Conservation (phyloP, 2,113 vertebrate species). For the Baryphthengus martii region DNA sequence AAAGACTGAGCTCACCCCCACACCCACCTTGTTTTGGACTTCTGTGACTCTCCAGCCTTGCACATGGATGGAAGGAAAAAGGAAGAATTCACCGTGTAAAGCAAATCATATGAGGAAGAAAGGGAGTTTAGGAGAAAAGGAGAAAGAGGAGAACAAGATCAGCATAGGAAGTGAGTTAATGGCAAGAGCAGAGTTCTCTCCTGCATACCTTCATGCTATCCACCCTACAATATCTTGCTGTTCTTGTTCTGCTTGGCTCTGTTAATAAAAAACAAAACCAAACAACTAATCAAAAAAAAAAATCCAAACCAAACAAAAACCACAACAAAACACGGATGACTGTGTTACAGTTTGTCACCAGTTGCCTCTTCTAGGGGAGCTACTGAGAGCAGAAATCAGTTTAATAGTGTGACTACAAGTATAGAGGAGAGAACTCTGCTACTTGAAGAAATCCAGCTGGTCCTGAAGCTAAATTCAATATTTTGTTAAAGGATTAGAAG, state of each 20-base stretch:
- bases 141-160: neutral
- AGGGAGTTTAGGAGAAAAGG: neutral
- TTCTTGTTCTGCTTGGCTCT: neutral
- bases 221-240: neutral
- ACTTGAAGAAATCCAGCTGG: neutral
- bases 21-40: neutral
- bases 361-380: neutral
- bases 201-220: neutral
- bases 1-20: neutral
- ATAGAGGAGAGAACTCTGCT: neutral
- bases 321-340: too few relatives aligned
- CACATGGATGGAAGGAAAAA: neutral
- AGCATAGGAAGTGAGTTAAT: neutral
- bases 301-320: too few relatives aligned
- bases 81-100: neutral
- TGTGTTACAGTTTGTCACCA: neutral
- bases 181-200: neutral
- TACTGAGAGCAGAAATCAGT: neutral
- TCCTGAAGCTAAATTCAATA: constrained; percentile 10
- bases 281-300: too few relatives aligned
- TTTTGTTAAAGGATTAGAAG: constrained; percentile 18
- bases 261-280: neutral
- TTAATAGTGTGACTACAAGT: neutral
- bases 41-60: neutral
- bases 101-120: neutral